phyloP scores from a whole-genome alignment of 2,113 vertebrate genomes.

The Nipponia nippon region DNA sequence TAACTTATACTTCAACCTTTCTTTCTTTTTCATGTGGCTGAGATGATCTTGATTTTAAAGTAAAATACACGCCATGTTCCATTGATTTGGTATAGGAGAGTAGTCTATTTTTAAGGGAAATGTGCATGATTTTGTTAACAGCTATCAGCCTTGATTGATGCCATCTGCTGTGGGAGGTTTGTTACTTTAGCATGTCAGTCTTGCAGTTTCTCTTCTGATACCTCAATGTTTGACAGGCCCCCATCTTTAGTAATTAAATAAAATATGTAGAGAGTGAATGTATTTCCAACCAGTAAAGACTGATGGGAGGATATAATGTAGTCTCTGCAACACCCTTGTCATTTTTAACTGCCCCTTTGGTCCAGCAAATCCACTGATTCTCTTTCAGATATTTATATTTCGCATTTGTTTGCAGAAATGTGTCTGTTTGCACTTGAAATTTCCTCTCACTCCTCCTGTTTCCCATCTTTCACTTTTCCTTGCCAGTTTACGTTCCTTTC shows the following conservation, averaged over 20 bases:
- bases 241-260: not conserved
- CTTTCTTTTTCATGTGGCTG: not conserved
- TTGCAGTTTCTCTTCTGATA: constrained; percentile 5
- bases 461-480: not conserved
- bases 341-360: not conserved
- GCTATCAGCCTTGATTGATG: constrained; percentile 30
- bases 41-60: not conserved
- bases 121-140: not conserved
- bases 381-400: not conserved
- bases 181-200: constrained; percentile 17
- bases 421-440: not conserved
- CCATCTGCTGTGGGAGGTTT: constrained; percentile 32
- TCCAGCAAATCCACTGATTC: not conserved
- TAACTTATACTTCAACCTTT: not conserved
- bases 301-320: not conserved
- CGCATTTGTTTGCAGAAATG: not conserved
- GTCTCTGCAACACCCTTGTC: not conserved
- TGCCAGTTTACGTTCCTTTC: not conserved
- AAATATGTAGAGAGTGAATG: not conserved
- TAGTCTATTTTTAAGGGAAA: constrained; percentile 1
- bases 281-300: not conserved
- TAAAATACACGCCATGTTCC: not conserved
- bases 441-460: not conserved
- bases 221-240: constrained; percentile 5
- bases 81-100: not conserved